phyloP scores from a whole-genome alignment of 2,888 invertebrate genomes.

The Melipona beecheii region DNA sequence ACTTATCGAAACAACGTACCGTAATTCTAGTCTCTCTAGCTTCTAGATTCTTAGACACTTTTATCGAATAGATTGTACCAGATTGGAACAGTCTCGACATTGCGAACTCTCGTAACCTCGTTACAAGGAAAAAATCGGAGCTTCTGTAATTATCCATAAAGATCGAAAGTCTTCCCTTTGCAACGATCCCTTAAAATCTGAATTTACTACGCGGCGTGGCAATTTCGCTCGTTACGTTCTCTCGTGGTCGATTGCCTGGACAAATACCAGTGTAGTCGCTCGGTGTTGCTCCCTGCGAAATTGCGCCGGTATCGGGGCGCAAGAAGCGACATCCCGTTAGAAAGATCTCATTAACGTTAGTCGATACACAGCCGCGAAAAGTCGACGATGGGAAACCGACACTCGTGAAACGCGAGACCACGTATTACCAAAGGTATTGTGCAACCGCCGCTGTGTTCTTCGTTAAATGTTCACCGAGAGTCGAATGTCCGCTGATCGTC shows the following conservation, averaged over 20 bases:
- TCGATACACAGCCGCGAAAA: slow-evolving; percentile 32
- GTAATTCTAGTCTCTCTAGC: slow-evolving; percentile 9
- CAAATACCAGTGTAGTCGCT: background rate
- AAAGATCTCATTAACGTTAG: slow-evolving; percentile 40
- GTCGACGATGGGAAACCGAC: slow-evolving; percentile 55
- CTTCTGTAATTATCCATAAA: too few species aligned
- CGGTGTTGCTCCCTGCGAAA: slow-evolving; percentile 26
- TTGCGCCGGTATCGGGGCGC: slow-evolving; percentile 22
- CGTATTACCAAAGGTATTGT: slow-evolving; percentile 37
- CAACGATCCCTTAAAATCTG: too few species aligned
- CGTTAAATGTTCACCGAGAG: slow-evolving; percentile 53
- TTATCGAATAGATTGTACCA: too few species aligned
- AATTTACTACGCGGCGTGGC: background rate
- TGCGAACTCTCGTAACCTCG: too few species aligned
- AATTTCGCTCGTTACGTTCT: background rate
- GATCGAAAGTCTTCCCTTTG: too few species aligned
- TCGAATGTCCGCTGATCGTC: slow-evolving; percentile 40
- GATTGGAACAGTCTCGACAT: too few species aligned
- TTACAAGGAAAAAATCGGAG: too few species aligned
- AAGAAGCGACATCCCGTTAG: slow-evolving; percentile 46
- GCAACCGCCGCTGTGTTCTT: slow-evolving; percentile 49
- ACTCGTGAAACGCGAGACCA: slow-evolving; percentile 54
- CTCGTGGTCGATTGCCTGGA: background rate
- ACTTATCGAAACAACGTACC: slow-evolving; percentile 32
- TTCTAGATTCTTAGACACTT: too few species aligned